Percentiles rank a stretch among this genome's conserved stretches.
Evolutionary conservation across 2,113 vertebrate genomes (phyloP).

Genomic region (Salvelinus sp.): DNA sequence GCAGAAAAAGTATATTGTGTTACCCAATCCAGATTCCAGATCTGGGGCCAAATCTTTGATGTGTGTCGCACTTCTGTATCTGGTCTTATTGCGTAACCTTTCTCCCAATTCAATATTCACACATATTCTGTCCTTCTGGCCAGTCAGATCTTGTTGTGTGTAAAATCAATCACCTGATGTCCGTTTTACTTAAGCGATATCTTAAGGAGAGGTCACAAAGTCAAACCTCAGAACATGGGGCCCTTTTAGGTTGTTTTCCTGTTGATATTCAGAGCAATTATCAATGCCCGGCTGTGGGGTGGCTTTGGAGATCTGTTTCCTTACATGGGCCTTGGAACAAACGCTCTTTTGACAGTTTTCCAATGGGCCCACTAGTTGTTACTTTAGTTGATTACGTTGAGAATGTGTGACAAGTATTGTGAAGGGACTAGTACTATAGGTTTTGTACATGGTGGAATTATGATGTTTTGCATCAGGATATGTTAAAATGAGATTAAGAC

Average conservation of each 20-base stretch:
- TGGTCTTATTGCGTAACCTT: slow-evolving; percentile 1
- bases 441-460: too few species aligned
- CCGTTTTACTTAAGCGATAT: neutral
- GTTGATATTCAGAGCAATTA: neutral
- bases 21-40: slow-evolving; percentile 41
- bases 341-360: neutral
- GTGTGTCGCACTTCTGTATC: neutral
- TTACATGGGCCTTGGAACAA: neutral
- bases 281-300: neutral
- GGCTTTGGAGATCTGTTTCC: neutral
- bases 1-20: slow-evolving; percentile 18
- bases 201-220: neutral
- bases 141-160: neutral
- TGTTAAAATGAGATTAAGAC: too few species aligned
- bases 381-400: neutral
- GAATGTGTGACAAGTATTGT: too few species aligned
- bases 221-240: neutral
- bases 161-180: too few species aligned
- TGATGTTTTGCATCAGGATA: too few species aligned
- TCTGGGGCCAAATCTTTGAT: neutral
- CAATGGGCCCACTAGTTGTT: neutral
- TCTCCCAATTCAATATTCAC: neutral
- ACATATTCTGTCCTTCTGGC: neutral
- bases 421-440: too few species aligned
- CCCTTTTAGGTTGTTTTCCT: neutral